Evolutionary conservation across 2,797 vertebrate species (phyloP), one percentile per base, ranked within the genome.

Genomic region (Tapera naevia): DNA sequence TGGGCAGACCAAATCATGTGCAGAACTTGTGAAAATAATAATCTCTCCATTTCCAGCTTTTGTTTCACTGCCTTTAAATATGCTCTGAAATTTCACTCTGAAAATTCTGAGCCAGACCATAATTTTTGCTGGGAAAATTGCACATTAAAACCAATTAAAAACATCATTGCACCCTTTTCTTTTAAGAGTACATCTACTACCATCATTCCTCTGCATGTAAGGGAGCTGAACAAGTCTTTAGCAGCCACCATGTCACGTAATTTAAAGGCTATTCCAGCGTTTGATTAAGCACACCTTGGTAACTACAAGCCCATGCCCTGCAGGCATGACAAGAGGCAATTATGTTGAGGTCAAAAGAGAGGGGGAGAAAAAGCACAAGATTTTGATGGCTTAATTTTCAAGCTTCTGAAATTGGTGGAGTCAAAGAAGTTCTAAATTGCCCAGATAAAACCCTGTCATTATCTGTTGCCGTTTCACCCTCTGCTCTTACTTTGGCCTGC

Each of bases 101-200:
- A 94, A 96, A 96, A 94, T 85, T 92, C 35, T 61, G 71, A 91
- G 75, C 65, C 75, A 93, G 96, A 96, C 87, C 80, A 85, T 70
- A 15, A 66, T 83, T 94, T 96, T 96, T 93, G 33, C 91, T 90
- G 58, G 43, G 66, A 92, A 97, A 96, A 94, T 89, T 97, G 86
- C 78, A 80, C 53, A 93, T 73, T 62, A 92, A 96, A 78, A 50
- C 62, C 76, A 96, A 97, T 94, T 95, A 91, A 96, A 96, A 96
- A 70, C 92, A 94, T 80, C 95, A 94, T 48, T 73, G 86, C 86
- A 88, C 84, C 76, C 80, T 94, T 95, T 86, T 96, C 80, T 96
- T 97, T 90, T 96, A 89, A 97, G 97, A 96, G 71, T 94, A 80
- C 76, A 95, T 94, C 94, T 93, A 91, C 82, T 97, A 81, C 74